Percentiles rank a stretch among this genome's conserved stretches.
Evolutionary conservation across 1,140 invertebrate genomes (phyloP).

Genomic region (Palaemon carinicauda): DNA sequence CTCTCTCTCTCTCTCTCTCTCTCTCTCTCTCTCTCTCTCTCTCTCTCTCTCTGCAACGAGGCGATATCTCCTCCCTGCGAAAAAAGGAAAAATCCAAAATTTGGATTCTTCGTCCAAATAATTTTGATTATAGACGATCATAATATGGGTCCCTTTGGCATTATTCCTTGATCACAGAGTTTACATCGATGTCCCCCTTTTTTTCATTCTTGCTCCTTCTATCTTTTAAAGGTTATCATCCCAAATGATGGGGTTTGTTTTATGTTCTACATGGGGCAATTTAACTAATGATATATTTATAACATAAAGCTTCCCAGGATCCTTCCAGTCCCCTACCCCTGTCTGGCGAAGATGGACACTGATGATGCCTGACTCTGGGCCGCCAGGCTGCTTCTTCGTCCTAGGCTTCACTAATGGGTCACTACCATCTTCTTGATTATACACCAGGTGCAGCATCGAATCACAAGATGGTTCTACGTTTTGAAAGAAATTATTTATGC

Average conservation of each 20-base stretch:
- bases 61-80: background rate
- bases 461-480: too few species aligned
- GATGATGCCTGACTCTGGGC: too few species aligned
- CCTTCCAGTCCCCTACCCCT: background rate
- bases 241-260: slow-evolving; percentile 30
- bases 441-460: too few species aligned
- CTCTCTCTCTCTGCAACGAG: background rate
- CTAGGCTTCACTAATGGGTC: too few species aligned
- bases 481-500: too few species aligned
- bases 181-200: background rate
- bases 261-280: slow-evolving; percentile 11
- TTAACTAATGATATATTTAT: background rate
- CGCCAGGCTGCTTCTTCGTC: too few species aligned
- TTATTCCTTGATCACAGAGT: slow-evolving; percentile 1
- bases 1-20: background rate
- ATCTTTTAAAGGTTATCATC: slow-evolving; percentile 10
- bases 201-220: too few species aligned
- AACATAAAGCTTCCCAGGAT: background rate
- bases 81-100: background rate
- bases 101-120: slow-evolving; percentile 26
- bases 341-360: background rate
- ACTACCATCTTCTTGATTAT: too few species aligned
- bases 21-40: background rate
- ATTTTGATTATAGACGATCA: slow-evolving; percentile 42
- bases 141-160: slow-evolving; percentile 22